A percentile compares a stretch with the other conserved stretches of the same genome.
Evolutionary conservation across 1,140 invertebrate species (phyloP).

Genomic region (Sminthurides bifidus): DNA sequence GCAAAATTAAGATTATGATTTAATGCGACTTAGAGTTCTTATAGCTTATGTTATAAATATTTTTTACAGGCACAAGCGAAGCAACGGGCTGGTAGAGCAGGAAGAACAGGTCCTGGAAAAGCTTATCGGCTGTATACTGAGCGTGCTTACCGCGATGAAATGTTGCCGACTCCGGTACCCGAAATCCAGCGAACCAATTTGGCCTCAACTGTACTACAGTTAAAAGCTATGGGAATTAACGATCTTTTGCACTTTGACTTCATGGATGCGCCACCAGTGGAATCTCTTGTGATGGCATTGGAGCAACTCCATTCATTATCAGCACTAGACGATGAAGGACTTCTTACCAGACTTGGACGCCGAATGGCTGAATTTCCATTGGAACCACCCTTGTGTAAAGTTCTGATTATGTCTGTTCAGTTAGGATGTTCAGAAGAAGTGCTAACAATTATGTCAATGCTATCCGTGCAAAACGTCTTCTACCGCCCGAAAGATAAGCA

Average conservation of each 20-base stretch:
- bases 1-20: not conserved
- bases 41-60: conserved; percentile 10
- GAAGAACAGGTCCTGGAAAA: conserved; percentile 94
- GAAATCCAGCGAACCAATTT: conserved; percentile 98
- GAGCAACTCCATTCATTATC: conserved; percentile 94
- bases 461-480: conserved; percentile 98
- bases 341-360: conserved; percentile 82
- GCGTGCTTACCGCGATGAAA: conserved; percentile 93
- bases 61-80: conserved; percentile 73
- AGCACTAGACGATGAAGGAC: conserved; percentile 91
- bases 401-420: conserved; percentile 98
- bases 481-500: conserved; percentile 96
- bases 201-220: conserved; percentile 82
- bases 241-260: conserved; percentile 99
- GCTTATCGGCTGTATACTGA: conserved; percentile 97
- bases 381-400: conserved; percentile 97
- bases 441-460: conserved; percentile 96
- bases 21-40: not conserved
- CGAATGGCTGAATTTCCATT: conserved; percentile 99
- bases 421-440: conserved; percentile 98
- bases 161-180: conserved; percentile 96
- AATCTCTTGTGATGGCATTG: conserved; percentile 91
- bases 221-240: conserved; percentile 99
- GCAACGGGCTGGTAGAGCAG: conserved; percentile 89
- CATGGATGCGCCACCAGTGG: conserved; percentile 98